Base-by-base conservation (phyloP, 2,888 invertebrate species). In the Heliconius aoede region DNA sequence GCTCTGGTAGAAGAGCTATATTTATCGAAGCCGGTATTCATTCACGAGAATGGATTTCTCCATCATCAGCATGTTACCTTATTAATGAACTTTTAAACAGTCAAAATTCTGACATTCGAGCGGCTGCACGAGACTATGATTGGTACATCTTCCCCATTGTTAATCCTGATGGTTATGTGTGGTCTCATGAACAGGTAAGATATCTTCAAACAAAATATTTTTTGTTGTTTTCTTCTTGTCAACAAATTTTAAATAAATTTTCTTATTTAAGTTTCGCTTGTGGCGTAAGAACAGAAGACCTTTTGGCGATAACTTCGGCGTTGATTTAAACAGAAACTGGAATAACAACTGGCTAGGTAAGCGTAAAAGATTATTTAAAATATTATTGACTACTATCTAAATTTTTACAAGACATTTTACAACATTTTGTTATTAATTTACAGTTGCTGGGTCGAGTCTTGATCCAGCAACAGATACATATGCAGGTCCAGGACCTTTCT, bases 261-360 rank as follows among this genome's bases (percentile, higher is more conserved):
- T 26, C n/a, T 65, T 55, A 73, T 87, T 90, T 15, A 81, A 96
- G 96, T 91, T 95, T 80, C 95, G 97, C 76, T 80, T 97, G 84
- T 97, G 97, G 97, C 94, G 97, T 24, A 97, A 97, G 85, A 97
- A 87, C 72, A 85, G 96, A 9, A 90, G 95, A 73, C 94, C 87
- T 73, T 91, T 89, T 73, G 93, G 89, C 15, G 62, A 72, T 0
- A 95, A 96, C 81, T 87, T 88, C 77, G 97, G 97, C 7, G 95
- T 96, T 0, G 97, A 98, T 88, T 95, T 97, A 1, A 98, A 98
- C 86, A 95, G 97, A 78, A 97, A 97, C 87, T 97, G 96, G 96
- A 96, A 94, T 79, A 96, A 94, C 84, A 95, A 95, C 80, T 97
- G 97, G 97, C 94, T 95, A 79, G 86, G 95, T 95, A 87, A 88